Percentiles rank a stretch among this genome's conserved stretches.
Conservation (phyloP, 1,140 invertebrate genomes). For the Lordiphosa mommai region DNA sequence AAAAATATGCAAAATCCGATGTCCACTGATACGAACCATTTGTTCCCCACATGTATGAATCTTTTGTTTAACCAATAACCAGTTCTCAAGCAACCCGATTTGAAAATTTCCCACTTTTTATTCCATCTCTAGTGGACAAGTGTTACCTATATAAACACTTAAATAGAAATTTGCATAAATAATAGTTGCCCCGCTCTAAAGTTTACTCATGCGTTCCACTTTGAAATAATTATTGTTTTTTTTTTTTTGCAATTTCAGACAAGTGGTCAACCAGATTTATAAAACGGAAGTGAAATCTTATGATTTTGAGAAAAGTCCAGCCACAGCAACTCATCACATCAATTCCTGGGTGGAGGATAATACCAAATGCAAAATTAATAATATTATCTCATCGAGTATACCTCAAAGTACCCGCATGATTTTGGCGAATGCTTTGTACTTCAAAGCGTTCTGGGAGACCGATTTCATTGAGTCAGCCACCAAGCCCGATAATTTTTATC, state of each 20-base stretch:
- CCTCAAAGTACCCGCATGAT: slow-evolving; percentile 82
- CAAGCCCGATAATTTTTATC: slow-evolving; percentile 80
- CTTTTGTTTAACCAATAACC: too few species aligned
- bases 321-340: slow-evolving; percentile 80
- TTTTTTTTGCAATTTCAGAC: slow-evolving; percentile 31
- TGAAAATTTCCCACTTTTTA: too few species aligned
- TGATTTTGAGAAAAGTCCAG: slow-evolving; percentile 81
- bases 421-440: slow-evolving; percentile 88
- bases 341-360: slow-evolving; percentile 85
- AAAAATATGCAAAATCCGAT: too few species aligned
- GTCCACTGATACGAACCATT: too few species aligned
- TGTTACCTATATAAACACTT: too few species aligned
- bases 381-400: slow-evolving; percentile 81
- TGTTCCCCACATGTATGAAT: too few species aligned
- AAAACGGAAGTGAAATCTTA: slow-evolving; percentile 81
- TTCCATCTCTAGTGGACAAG: too few species aligned
- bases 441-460: slow-evolving; percentile 88
- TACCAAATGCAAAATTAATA: slow-evolving; percentile 84
- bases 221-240: slow-evolving; percentile 2
- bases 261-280: slow-evolving; percentile 81
- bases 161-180: slow-evolving; percentile 4
- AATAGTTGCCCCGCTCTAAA: background rate
- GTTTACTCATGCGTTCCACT: slow-evolving; percentile 9
- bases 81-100: too few species aligned
- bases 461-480: slow-evolving; percentile 83